Evolutionary conservation across 2,888 invertebrate species (phyloP).

Genomic region (Seira sanloemensis): DNA sequence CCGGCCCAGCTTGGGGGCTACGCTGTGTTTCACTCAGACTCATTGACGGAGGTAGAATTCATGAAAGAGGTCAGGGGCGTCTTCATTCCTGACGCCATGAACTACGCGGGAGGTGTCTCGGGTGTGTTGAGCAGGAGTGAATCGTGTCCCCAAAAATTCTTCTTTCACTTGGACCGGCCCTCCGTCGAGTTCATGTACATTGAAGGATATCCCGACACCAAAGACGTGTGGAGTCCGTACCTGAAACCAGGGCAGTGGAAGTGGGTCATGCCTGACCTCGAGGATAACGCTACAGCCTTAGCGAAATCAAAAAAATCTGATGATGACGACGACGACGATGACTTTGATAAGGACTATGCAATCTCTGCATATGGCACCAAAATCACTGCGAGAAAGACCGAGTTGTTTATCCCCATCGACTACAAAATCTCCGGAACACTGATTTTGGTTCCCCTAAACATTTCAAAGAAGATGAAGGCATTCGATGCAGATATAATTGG

Average conservation of each 20-base stretch:
- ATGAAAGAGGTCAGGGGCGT: constrained; percentile 22
- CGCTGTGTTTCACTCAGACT: constrained; percentile 19
- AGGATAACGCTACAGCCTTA: neutral
- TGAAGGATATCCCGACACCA: neutral
- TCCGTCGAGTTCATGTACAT: constrained; percentile 32
- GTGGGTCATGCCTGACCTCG: neutral
- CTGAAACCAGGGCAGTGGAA: constrained; percentile 33
- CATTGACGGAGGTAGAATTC: constrained; percentile 1
- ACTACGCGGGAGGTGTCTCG: constrained; percentile 24
- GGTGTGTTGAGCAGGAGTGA: constrained; percentile 6
- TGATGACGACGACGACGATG: neutral
- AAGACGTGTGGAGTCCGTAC: constrained; percentile 27
- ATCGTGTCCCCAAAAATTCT: neutral
- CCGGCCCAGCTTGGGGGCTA: constrained; percentile 24
- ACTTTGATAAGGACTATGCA: too few relatives aligned
- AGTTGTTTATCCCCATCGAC: neutral
- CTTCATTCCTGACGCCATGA: constrained; percentile 40
- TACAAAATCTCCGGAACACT: neutral
- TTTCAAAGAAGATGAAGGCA: neutral
- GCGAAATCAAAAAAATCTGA: neutral
- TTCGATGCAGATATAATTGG: neutral
- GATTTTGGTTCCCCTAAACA: neutral
- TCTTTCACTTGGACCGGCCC: constrained; percentile 37
- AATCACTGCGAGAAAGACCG: neutral
- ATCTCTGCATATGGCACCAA: neutral